Base-by-base conservation (phyloP, 2,888 invertebrate genomes). In the Chouioia cunea region DNA sequence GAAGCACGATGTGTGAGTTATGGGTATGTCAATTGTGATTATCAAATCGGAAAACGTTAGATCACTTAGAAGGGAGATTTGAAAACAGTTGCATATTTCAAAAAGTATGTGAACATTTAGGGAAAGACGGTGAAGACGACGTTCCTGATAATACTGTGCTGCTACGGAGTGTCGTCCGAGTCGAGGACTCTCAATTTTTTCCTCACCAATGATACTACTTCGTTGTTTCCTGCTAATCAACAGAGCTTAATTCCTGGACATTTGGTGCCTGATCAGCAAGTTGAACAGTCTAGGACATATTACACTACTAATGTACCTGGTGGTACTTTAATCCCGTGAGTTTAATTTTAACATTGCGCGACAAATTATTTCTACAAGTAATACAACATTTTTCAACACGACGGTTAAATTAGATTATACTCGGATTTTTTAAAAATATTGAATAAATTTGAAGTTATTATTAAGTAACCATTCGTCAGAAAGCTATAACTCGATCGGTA, bases 271-370 rank as follows among this genome's bases (percentile, higher is more conserved):
- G 16, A 27, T 15, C n/a, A 36, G 16, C 27, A n/a, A 18, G 44
- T 68, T 0, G 46, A 48, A n/a, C 70, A 77, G 14, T 68, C 77
- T 1, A 79, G 81, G 68, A 83, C 80, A 75, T 82, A 83, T 68
- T 79, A 82, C 59, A 73, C 70, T 36, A n/a, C n/a, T 60, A 68
- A 64, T 63, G 79, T 77, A 14, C 78, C 79, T 0, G 73, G 77
- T 18, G 70, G 76, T 12, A 79, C 81, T 23, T 79, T 78, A 69
- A 79, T 82, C 66, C 80, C 81, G 83, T 82, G 74, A 81, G 82
- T 78, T 16, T 0, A 27, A 44, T 15, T 16, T 50, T n/a, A 48
- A 14, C 46, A 46, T 12, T 14, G 15, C 15, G 15, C 2, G 12
- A 52, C 18, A 52, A 10, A 60, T 60, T 47, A 14, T 56, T 46